A percentile compares a stretch with the other conserved stretches of the same genome.
Conservation (phyloP, 2,797 vertebrate species). For the Tragopan temminckii region DNA sequence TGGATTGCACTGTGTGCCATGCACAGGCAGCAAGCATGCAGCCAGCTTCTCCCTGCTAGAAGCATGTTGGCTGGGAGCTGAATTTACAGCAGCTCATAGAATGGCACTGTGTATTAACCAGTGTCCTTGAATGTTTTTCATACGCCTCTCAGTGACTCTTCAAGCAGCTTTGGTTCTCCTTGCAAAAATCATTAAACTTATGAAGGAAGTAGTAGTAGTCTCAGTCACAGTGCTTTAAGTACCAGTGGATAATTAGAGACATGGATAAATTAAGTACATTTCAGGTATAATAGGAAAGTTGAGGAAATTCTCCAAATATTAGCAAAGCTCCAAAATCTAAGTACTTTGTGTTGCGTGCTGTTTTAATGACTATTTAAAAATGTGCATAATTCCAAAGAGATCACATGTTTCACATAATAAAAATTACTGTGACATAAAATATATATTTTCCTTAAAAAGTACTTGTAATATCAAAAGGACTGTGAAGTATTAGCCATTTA, state of each 20-base stretch:
- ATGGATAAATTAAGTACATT: conserved; percentile 35
- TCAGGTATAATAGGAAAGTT: conserved; percentile 54
- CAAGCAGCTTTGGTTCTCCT: conserved; percentile 46
- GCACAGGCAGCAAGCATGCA: accelerated
- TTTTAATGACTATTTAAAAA: conserved; percentile 64
- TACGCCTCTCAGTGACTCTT: conserved; percentile 50
- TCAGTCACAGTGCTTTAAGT: conserved; percentile 15
- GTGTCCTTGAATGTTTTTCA: conserved; percentile 42
- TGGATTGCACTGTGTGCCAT: not conserved
- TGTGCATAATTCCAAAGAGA: conserved; percentile 66
- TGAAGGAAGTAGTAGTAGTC: conserved; percentile 19
- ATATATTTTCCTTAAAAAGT: conserved; percentile 75
- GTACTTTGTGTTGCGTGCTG: not conserved
- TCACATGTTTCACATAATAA: conserved; percentile 71
- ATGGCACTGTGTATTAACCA: conserved; percentile 26
- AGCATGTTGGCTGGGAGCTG: conserved; percentile 54
- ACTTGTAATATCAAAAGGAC: conserved; percentile 79
- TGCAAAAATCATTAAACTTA: conserved; percentile 58
- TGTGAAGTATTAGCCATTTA: conserved; percentile 79
- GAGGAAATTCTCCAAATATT: conserved; percentile 32
- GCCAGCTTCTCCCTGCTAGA: not conserved
- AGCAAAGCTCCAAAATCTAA: conserved; percentile 41
- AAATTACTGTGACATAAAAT: conserved; percentile 75
- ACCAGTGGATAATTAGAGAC: not conserved
- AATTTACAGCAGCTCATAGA: conserved; percentile 45